Evolutionary conservation across 1,140 invertebrate genomes (phyloP).

Genomic region (Dufourea novaeangliae): DNA sequence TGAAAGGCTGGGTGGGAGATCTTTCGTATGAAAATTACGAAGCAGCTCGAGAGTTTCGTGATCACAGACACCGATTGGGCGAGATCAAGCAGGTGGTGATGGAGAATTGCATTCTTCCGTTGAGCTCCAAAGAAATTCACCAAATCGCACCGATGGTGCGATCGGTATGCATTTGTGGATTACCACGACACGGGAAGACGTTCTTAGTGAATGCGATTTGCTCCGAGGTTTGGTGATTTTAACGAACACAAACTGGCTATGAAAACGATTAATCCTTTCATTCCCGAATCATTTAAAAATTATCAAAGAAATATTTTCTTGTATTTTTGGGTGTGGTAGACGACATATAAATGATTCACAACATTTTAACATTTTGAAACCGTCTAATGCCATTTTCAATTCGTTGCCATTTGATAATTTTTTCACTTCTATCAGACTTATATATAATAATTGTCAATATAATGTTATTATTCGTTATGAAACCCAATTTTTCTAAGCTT

Average conservation of each 20-base stretch:
- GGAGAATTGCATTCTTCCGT: conserved; percentile 86
- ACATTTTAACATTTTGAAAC: no score
- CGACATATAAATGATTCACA: no score
- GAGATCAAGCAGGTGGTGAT: conserved; percentile 83
- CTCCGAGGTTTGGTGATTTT: conserved; percentile 78
- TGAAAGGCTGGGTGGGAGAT: conserved; percentile 76
- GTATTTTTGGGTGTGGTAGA: no score
- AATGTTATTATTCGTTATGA: no score
- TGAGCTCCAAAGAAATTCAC: conserved; percentile 83
- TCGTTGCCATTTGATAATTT: no score
- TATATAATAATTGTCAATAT: no score
- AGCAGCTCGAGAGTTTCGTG: conserved; percentile 59
- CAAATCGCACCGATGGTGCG: conserved; percentile 83
- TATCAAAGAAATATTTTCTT: no score
- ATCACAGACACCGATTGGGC: conserved; percentile 79
- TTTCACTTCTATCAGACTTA: no score
- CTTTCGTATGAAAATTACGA: conserved; percentile 76
- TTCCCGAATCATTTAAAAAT: no score
- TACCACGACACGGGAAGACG: conserved; percentile 83
- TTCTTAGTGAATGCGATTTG: conserved; percentile 84
- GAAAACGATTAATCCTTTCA: no score
- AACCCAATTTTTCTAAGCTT: no score
- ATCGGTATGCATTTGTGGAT: conserved; percentile 84
- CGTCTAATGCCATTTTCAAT: background rate
- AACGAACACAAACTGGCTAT: no score